Percentiles rank a stretch among this genome's conserved stretches.
These are phyloP conservation scores for Scytalopus superciliaris DNA, from an alignment of 2,113 vertebrate genomes.

Conservation along the genomic window DNA sequence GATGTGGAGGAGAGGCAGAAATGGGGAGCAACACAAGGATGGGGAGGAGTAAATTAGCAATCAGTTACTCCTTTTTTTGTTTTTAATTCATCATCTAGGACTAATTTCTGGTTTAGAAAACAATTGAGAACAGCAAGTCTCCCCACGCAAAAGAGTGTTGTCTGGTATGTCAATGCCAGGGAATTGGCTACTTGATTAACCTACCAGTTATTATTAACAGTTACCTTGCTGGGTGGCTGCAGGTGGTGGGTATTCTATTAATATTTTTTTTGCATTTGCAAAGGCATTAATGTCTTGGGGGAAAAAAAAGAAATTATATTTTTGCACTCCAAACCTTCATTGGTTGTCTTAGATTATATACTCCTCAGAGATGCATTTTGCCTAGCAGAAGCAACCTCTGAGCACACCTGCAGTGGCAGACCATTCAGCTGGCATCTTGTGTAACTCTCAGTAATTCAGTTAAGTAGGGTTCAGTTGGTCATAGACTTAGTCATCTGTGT, in stretches of 20 bases:
- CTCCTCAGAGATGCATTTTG: not conserved
- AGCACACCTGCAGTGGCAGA: not conserved
- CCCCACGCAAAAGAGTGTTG: not conserved
- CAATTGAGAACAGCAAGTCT: not conserved
- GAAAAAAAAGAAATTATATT: not conserved
- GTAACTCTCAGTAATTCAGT: not conserved
- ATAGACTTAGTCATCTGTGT: not conserved
- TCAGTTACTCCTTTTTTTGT: not conserved
- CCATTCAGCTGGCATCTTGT: not conserved
- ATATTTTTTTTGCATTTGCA: not conserved
- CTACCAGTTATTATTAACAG: slow-evolving; percentile 20
- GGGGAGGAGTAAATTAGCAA: not conserved
- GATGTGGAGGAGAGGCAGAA: not conserved
- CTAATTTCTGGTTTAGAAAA: not conserved
- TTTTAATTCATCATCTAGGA: not conserved
- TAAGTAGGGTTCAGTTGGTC: not conserved
- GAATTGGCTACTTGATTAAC: slow-evolving; percentile 6
- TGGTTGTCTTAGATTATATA: not conserved
- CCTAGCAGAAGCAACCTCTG: slow-evolving; percentile 9
- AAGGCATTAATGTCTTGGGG: not conserved
- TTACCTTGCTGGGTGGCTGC: not conserved
- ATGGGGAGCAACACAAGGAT: not conserved
- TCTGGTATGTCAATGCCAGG: not conserved
- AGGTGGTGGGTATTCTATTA: not conserved
- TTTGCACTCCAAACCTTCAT: not conserved